Base-by-base conservation (phyloP, 2,113 vertebrate genomes). In the Suncus etruscus region DNA sequence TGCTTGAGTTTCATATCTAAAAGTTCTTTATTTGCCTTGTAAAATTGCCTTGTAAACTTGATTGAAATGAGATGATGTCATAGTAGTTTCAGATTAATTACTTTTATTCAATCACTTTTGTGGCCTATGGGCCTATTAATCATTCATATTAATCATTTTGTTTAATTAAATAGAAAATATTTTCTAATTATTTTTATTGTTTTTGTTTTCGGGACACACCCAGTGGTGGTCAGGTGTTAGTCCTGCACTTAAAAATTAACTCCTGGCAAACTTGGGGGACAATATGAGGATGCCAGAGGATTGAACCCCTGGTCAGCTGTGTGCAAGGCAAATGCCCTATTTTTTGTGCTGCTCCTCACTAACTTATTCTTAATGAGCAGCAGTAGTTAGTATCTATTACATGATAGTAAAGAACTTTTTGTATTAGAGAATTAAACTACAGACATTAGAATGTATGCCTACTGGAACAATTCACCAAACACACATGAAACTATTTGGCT, bases 331-430 rank as follows among this genome's bases (percentile, higher is more conserved):
- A 39, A 39, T 39, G 39, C 39, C 39, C 39, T 39, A 39, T 39
- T 39, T 39, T 39, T 5, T 39, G 39, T 39, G 39, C 39, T 39
- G 3, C 39, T 39, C 39, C 39, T 39, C 39, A 39, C 50, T 24
- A 95, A 89, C 58, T 91, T 50, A 50, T 92, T 58, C 18, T 78
- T 76, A 76, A 11, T 70, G 24, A 91, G n/a, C 61, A 90, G 80
- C 4, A 86, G 25, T 58, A n/a, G n/a, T n/a, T n/a, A 32, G 22
- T 18, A 16, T 27, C 82, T 58, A 70, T 70, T 81, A 29, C 29
- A 65, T 47, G 4, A 58, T 39, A 29, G 15, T 47, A 31, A 24
- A 85, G 51, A 87, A 94, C 68, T 68, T 47, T 63, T 3, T 74
- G n/a, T 25, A 69, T 93, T 91, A 58, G 58, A 61, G 58, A 61